phyloP scores from a whole-genome alignment of 2,113 vertebrate species.

The Orthonyx spaldingii region DNA sequence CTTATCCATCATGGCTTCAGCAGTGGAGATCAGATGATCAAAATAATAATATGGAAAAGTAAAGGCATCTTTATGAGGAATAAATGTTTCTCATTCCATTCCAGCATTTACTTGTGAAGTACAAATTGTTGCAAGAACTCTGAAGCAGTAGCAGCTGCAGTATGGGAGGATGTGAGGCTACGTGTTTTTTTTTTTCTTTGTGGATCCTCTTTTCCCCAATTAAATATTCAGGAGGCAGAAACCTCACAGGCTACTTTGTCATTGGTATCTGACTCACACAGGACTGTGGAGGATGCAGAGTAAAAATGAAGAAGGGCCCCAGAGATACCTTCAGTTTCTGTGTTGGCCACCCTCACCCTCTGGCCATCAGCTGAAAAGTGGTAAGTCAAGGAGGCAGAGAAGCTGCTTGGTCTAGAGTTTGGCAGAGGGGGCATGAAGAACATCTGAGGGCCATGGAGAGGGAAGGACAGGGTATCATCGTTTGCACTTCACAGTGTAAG shows the following conservation, averaged over 20 bases:
- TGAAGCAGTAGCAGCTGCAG: background rate
- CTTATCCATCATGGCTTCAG: background rate
- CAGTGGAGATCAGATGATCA: background rate
- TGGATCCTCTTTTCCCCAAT: background rate
- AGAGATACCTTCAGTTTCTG: background rate
- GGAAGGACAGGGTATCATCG: background rate
- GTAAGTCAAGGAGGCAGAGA: background rate
- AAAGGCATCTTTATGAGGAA: background rate
- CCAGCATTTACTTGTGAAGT: background rate
- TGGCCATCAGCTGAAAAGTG: background rate
- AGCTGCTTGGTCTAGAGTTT: background rate
- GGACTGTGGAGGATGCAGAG: background rate
- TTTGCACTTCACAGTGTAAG: background rate
- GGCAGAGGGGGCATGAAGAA: background rate
- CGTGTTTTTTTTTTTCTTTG: background rate
- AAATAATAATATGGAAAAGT: background rate
- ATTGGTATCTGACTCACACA: background rate
- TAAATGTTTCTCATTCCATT: rapidly evolving
- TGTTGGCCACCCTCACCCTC: background rate
- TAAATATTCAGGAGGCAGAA: background rate
- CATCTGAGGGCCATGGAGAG: background rate
- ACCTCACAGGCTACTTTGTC: background rate
- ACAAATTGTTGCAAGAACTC: background rate
- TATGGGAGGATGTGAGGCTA: background rate
- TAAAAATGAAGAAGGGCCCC: background rate